phyloP scores from a whole-genome alignment of 1,140 invertebrate species.

The Drosophila pruinosa region DNA sequence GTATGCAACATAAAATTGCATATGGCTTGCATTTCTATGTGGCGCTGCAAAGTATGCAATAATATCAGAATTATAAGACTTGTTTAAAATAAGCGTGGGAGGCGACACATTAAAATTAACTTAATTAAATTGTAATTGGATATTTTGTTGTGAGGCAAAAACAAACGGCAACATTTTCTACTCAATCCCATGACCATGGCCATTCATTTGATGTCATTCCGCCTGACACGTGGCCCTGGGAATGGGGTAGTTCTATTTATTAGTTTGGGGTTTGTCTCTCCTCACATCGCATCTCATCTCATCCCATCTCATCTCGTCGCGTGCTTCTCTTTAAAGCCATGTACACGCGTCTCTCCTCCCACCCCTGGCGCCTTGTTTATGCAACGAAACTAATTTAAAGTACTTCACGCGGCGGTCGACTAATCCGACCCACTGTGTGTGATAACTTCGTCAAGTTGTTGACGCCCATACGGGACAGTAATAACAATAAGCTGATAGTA shows the following conservation, averaged over 20 bases:
- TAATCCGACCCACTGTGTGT: constrained; percentile 62
- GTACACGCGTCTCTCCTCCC: neutral
- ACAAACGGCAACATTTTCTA: constrained; percentile 17
- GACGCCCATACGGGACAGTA: constrained; percentile 43
- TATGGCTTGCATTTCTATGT: neutral
- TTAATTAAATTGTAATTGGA: constrained; percentile 77
- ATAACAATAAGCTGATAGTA: constrained; percentile 73
- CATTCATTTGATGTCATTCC: constrained; percentile 31
- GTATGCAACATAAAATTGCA: constrained; percentile 13
- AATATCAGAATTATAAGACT: too few species aligned
- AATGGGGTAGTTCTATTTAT: neutral
- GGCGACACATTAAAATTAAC: constrained; percentile 57
- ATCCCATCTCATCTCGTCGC: neutral
- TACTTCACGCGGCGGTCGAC: constrained; percentile 70
- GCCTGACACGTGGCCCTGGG: constrained; percentile 18
- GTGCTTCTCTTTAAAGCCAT: constrained; percentile 12
- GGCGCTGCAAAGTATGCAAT: constrained; percentile 26
- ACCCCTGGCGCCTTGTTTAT: constrained; percentile 53
- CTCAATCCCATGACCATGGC: neutral
- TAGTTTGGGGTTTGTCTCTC: neutral
- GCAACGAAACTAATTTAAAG: constrained; percentile 78
- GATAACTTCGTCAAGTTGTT: constrained; percentile 77
- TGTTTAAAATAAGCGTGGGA: too few species aligned
- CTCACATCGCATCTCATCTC: neutral
- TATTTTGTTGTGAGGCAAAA: constrained; percentile 40